Percentiles rank a stretch among this genome's conserved stretches.
Evolutionary conservation across 2,888 invertebrate species (phyloP).

Genomic region (Amphipyra tragopoginis): DNA sequence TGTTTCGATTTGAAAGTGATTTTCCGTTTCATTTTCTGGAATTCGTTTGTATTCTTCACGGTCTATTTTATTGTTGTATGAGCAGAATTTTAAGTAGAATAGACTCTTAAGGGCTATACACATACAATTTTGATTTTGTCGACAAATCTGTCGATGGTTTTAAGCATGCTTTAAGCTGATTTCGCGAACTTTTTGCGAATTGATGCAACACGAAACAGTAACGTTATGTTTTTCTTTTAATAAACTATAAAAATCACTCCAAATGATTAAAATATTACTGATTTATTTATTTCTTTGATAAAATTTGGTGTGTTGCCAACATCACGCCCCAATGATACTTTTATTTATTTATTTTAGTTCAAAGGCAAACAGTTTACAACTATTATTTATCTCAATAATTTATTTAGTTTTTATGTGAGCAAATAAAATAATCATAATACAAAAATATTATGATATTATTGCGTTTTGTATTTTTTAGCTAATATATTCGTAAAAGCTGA

Average conservation of each 20-base stretch:
- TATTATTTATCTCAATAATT: conserved; percentile 19
- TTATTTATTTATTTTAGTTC: conserved; percentile 48
- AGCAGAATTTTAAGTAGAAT: conserved; percentile 28
- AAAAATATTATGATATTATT: conserved; percentile 26
- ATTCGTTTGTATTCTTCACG: conserved; percentile 41
- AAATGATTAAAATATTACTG: conserved; percentile 25
- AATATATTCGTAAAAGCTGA: not conserved
- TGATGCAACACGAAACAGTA: too few relatives aligned
- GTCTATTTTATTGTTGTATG: conserved; percentile 18
- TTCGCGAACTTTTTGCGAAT: too few relatives aligned
- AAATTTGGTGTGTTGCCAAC: conserved; percentile 43
- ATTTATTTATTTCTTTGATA: conserved; percentile 42
- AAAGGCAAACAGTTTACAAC: conserved; percentile 22
- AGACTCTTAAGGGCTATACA: not conserved
- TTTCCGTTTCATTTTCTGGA: conserved; percentile 41
- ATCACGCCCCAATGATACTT: conserved; percentile 21
- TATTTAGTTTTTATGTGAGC: conserved; percentile 13
- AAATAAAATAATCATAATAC: conserved; percentile 21
- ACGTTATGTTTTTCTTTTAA: too few relatives aligned
- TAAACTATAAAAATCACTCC: too few relatives aligned
- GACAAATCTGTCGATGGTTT: too few relatives aligned
- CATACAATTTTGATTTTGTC: not conserved
- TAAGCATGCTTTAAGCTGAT: too few relatives aligned
- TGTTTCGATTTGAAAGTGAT: conserved; percentile 64
- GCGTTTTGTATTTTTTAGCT: conserved; percentile 1